Base-by-base conservation (phyloP, 1,140 invertebrate genomes). In the Vanessa tameamea region DNA sequence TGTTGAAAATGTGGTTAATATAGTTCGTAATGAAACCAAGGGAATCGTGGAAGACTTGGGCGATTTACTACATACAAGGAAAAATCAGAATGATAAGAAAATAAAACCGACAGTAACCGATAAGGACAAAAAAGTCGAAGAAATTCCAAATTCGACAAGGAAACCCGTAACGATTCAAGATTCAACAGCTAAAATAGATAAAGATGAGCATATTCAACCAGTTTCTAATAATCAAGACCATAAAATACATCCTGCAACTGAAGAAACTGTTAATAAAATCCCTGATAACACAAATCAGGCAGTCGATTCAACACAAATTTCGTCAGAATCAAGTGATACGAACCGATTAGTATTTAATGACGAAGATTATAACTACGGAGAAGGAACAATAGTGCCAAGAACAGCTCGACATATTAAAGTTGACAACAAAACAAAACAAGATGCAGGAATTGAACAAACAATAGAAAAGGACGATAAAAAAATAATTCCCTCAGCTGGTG, bases 331-430 rank as follows among this genome's bases (percentile, higher is more conserved):
- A 26, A 61, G 31, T 20, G 6, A 59, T n/a, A 23, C 48, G 47
- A 50, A n/a, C 47, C 23, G 51, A 15, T 37, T 59, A 50, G 13
- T 63, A 13, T 57, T 23, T 57, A 50, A 31, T 20, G 16, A 70
- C 3, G 20, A 70, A 20, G 47, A 50, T 61, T 31, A 50, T 61
- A 15, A 65, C 61, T 57, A 61, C 16, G 43, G 26, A 11, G 51
- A 67, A 68, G 51, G 65, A 43, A 26, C 12, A 50, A 73, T 67
- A 50, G 55, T 55, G 20, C 64, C 71, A 31, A 67, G 71, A 59
- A 66, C 63, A 14, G 53, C 37, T 23, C 43, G 71, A 57, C 43
- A 70, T 16, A 70, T 63, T 50, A n/a, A 59, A 47, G 14, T n/a
- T 13, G 31, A 61, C 13, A 61, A 59, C 11, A 37, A 7, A 8